Evolutionary conservation across 2,888 invertebrate species (phyloP), one percentile per base, ranked within the genome.

Genomic region (Himalopsyche tibetana): DNA sequence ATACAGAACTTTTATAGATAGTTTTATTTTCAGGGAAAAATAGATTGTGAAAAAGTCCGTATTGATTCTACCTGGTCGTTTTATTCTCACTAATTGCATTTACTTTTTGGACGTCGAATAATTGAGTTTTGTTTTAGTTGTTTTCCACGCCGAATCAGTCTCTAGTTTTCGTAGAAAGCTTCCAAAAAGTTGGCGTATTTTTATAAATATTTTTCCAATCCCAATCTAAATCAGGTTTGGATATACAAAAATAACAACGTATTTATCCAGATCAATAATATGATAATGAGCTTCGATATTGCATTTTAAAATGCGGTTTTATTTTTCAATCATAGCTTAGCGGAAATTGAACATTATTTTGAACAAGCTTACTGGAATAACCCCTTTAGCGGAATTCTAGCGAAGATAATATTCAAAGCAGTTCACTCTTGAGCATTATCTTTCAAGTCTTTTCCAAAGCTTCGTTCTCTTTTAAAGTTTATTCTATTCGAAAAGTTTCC

Each of bases 41-140:
- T 11, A 45, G 45, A 45, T 9, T 45, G 45, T 11, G 45, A 45
- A 45, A 45, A 51, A 51, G 51, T 15, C 51, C 15, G 9, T 63
- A 28, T 63, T 63, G 63, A 63, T 19, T 63, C 63, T 19, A 63
- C 63, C 63, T 63, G 19, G 3, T 6, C 15, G 2, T 11, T 19
- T 19, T 63, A 63, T 8, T 63, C 63, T 63, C 19, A 19, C 63
- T 63, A 63, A 63, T 63, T 63, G 63, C 63, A 63, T 19, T 63
- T 63, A n/a, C 19, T 63, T 63, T 51, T 63, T 28, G 63, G 63
- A 28, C 8, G 28, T 9, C 19, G 63, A 19, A 63, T 63, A 63
- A 63, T 63, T 63, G 63, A 63, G 63, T 63, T 63, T 63, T n/a
- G 19, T 63, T 63, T 19, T 51, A 51, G 51, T 51, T 51, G 51